Base-by-base conservation (phyloP, 2,888 invertebrate genomes). In the Pardosa pseudoannulata region DNA sequence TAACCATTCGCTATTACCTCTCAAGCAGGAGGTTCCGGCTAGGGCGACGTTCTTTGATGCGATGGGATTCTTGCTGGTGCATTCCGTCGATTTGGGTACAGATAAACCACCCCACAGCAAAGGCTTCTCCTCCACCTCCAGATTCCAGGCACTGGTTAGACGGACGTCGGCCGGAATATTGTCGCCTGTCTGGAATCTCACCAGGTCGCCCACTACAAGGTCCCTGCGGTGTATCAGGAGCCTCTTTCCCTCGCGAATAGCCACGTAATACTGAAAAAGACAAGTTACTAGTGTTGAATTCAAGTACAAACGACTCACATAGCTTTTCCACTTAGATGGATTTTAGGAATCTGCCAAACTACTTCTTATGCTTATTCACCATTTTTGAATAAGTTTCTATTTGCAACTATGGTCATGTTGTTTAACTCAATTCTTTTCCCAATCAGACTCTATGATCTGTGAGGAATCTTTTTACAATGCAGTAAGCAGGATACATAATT, bases 61-160 rank as follows among this genome's bases (percentile, higher is more conserved):
- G 31, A 90, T 50, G 7, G 91, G 91, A 83, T 91, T 91, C 16
- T 90, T 90, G 80, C 89, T 89, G 5, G 91, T 91, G 78, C 89
- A 90, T 73, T 91, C 90, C 2, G 90, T 39, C 32, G 75, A 65
- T 19, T 79, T 80, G 1, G 19, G 2, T 16, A 23, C 29, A 5
- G 41, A 0, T 9, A 70, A 70, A 0, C n/a, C 5, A 5, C 16
- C 32, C 0, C 71, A 39, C 0, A 31, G 82, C 16, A 82, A n/a
- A 9, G 65, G 1, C 2, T 50, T 72, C 19, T 76, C 64, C 31
- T 78, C 76, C 0, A 78, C 46, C 11, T 71, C 50, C 56, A 87
- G 32, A 68, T 82, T 70, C 7, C 19, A 6, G 13, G 80, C 67
- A 31, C 71, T 39, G 1, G 71, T 62, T 3, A 87, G 28, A 0